Percentiles rank a stretch among this genome's conserved stretches.
phyloP scores from a whole-genome alignment of 2,113 vertebrate genomes.

The Syngnathus typhle region DNA sequence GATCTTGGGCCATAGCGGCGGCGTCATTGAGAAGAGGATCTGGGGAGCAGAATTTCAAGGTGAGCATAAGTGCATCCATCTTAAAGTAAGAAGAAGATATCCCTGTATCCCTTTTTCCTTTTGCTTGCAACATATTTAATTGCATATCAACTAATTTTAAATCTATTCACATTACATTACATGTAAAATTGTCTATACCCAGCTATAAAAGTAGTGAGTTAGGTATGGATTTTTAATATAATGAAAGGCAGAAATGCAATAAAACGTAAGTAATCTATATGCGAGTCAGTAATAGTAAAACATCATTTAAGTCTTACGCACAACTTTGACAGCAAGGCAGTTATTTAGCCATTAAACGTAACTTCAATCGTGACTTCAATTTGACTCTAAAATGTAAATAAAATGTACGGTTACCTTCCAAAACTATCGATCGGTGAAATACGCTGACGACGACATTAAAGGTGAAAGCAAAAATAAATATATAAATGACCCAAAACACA shows the following conservation, averaged over 20 bases:
- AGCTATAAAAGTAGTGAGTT: too few relatives aligned
- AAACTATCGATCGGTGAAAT: not conserved
- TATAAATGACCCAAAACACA: not conserved
- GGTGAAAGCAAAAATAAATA: not conserved
- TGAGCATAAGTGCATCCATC: not conserved
- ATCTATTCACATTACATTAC: too few relatives aligned
- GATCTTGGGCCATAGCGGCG: constrained; percentile 62
- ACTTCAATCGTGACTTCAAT: not conserved
- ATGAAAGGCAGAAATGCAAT: not conserved
- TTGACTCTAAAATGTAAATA: not conserved
- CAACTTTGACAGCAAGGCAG: not conserved
- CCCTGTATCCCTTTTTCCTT: too few relatives aligned
- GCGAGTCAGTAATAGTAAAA: not conserved
- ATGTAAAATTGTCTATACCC: too few relatives aligned
- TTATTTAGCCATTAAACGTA: not conserved
- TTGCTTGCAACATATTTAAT: too few relatives aligned
- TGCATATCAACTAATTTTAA: too few relatives aligned
- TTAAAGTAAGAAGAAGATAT: not conserved
- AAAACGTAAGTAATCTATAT: not conserved
- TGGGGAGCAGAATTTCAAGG: constrained; percentile 26
- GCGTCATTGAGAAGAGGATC: constrained; percentile 42
- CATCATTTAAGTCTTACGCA: not conserved
- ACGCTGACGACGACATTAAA: not conserved
- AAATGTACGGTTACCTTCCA: not conserved
- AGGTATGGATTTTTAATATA: not conserved